Base-by-base conservation (phyloP, 2,888 invertebrate genomes). In the Plutella xylostella region DNA sequence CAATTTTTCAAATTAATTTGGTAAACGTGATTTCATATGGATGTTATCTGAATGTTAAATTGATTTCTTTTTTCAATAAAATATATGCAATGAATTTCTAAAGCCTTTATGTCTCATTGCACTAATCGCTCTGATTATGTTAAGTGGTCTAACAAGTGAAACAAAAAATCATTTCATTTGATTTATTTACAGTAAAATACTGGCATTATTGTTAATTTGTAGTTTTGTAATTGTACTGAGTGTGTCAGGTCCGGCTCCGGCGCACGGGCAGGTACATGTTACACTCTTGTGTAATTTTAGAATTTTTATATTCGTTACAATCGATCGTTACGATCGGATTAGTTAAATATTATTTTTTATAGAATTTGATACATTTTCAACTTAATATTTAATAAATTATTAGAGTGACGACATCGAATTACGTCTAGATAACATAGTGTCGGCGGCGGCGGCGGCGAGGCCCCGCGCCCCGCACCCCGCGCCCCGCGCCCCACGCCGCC, bases 131-230 rank as follows among this genome's bases (percentile, higher is more conserved):
- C 30, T 21, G 31, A 31, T 44, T 38, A 19, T 25, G 38, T n/a
- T n/a, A n/a, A n/a, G n/a, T n/a, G n/a, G 17, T 42, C n/a, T 47
- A 31, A 42, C 40, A 56, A 72, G 68, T 63, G 58, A 70, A 70
- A 72, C 60, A 49, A 34, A 49, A 49, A 56, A 53, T 56, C 50
- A 58, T 67, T 72, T 71, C 60, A 68, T 72, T 74, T 72, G 61
- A 62, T 57, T 68, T 80, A 80, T 82, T 75, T 82, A 82, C 79
- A 80, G 66, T 79, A 73, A 73, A 82, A 82, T 82, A 82, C 82
- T 82, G 82, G 80, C 78, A 74, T 77, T 40, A 73, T 77, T 42
- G 15, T 39, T 30, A 19, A 21, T 37, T 45, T 28, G 28, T 43
- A 22, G 11, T 37, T 46, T 33, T 42, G 15, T n/a, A 33, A 46